Evolutionary conservation across 2,113 vertebrate genomes (phyloP), one percentile per base, ranked within the genome.

Genomic region (Craseonycteris thonglongyai): DNA sequence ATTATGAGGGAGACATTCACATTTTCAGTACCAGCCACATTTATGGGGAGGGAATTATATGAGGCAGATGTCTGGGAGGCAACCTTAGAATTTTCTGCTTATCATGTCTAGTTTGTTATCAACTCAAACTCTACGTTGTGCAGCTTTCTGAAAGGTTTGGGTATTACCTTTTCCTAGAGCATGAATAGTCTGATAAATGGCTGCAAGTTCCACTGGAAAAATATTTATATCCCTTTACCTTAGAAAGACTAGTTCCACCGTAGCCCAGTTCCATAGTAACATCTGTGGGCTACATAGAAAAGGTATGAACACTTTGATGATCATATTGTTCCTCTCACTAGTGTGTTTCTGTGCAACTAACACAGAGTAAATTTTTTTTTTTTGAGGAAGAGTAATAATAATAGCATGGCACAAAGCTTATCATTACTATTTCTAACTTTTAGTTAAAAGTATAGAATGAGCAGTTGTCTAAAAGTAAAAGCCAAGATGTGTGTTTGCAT

Each of bases 141-240:
- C 4, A 79, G 3, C 26, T 35, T 76, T 78, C 0, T 45, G n/a
- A 51, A 74, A 79, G 5, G 4, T 47, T 65, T 28, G 40, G 3
- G 33, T 22, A 42, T 35, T 75, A 63, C 28, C 40, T 12, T 76
- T 28, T 5, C 45, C 15, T 9, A 66, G 15, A 61, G 7, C 19
- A 22, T 1, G 80, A 33, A 9, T 12, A 51, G 15, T 47, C 24
- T 40, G 7, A 24, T 54, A 47, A 63, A 30, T 68, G 35, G 10
- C 9, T 49, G 12, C 10, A 75, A 30, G 14, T 54, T 5, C 4
- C 2, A 1, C 10, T 5, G 3, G 11, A 3, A 4, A 65, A 54
- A 9, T 15, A 40, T 63, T 86, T 63, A 63, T 5, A 14, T 40
- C 13, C 7, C 24, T 75, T 24, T 33, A 4, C 6, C 47, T 40